These are phyloP conservation scores for Pocillopora grandis DNA, from an alignment of 92 coral and sea anemone genomes.

Conservation along the genomic window DNA sequence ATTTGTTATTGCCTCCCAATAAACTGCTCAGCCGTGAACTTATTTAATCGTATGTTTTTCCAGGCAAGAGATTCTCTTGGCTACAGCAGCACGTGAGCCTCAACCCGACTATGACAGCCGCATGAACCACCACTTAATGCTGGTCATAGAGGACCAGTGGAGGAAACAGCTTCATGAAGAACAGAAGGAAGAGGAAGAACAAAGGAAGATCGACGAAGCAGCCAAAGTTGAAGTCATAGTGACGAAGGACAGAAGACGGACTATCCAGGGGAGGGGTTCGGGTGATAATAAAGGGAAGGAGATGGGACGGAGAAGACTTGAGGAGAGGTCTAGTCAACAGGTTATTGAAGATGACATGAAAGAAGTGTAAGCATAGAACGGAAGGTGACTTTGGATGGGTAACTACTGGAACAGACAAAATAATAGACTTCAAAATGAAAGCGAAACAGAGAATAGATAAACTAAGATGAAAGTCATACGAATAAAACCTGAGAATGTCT, in stretches of 20 bases:
- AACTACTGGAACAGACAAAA: not conserved
- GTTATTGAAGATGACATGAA: not conserved
- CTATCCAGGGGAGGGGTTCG: not conserved
- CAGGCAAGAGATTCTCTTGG: slow-evolving; percentile 88
- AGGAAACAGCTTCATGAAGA: slow-evolving; percentile 88
- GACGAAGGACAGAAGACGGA: slow-evolving; percentile 21
- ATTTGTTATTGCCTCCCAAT: too few species aligned
- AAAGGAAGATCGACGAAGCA: slow-evolving; percentile 59
- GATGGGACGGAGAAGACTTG: not conserved
- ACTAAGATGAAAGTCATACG: too few species aligned
- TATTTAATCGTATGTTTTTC: not conserved
- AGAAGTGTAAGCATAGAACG: not conserved
- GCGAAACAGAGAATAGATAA: too few species aligned
- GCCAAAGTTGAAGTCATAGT: slow-evolving; percentile 25
- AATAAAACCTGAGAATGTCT: too few species aligned
- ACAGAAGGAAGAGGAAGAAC: slow-evolving; percentile 67
- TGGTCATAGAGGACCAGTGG: slow-evolving; percentile 92
- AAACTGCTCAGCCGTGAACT: too few species aligned
- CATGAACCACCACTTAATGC: slow-evolving; percentile 80
- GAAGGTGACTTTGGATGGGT: not conserved
- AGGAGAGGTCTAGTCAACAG: not conserved
- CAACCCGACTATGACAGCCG: slow-evolving; percentile 80
- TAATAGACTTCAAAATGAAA: not conserved
- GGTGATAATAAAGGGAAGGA: not conserved
- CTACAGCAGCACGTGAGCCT: slow-evolving; percentile 83